These are phyloP conservation scores for Apaloderma vittatum DNA, from an alignment of 2,113 vertebrate species.

Conservation along the genomic window DNA sequence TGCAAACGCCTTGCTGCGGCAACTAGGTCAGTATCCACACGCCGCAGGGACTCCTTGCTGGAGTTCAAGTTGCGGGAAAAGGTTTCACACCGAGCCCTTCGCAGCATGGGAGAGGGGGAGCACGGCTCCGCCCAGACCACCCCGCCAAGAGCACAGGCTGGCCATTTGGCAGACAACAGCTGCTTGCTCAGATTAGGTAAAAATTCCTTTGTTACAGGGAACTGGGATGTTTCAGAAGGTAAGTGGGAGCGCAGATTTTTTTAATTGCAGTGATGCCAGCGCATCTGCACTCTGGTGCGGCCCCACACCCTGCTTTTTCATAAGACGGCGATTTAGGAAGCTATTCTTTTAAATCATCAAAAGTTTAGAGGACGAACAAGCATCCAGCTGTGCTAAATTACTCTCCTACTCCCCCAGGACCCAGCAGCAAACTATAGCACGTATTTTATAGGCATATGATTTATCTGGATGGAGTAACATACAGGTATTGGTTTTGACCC, in stretches of 20 bases:
- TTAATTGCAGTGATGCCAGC: background rate
- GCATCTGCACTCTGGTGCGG: background rate
- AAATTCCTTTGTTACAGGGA: background rate
- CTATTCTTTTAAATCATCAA: background rate
- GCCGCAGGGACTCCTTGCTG: background rate
- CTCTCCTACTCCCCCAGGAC: conserved; percentile 1
- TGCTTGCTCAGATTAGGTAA: background rate
- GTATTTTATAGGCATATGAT: conserved; percentile 9
- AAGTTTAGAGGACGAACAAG: background rate
- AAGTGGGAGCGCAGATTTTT: background rate
- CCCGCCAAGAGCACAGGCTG: background rate
- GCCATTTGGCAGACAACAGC: conserved; percentile 42
- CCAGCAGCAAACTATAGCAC: conserved; percentile 17
- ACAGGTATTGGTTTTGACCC: conserved; percentile 52
- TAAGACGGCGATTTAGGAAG: background rate
- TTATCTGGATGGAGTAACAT: conserved; percentile 16
- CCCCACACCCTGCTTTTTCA: background rate
- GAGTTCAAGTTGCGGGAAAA: conserved; percentile 50
- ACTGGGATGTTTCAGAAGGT: background rate
- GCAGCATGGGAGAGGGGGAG: background rate
- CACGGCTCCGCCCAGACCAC: accelerated
- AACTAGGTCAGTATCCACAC: background rate
- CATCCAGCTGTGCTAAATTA: conserved; percentile 61
- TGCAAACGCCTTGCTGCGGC: background rate
- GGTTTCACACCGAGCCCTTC: background rate